Conservation (phyloP, 2,797 vertebrate genomes). For the Antrozous pallidus region DNA sequence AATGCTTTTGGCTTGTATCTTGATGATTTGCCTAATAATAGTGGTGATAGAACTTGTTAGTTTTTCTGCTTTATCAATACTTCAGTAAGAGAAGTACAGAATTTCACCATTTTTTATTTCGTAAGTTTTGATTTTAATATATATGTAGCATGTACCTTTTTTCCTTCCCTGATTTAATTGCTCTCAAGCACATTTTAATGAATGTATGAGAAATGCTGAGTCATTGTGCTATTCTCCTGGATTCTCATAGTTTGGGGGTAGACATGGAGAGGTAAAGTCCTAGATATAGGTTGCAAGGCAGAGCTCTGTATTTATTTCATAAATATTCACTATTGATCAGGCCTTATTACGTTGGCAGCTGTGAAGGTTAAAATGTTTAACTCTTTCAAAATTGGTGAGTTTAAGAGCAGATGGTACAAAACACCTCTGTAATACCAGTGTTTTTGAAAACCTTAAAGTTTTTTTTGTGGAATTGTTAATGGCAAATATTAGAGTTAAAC, state of each 20-base stretch:
- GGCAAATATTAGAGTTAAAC: background rate
- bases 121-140: conserved; percentile 27
- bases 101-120: background rate
- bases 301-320: background rate
- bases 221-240: conserved; percentile 50
- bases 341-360: background rate
- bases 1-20: background rate
- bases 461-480: background rate
- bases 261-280: conserved; percentile 15
- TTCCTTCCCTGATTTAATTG: background rate
- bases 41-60: background rate
- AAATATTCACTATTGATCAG: background rate
- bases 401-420: background rate
- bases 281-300: conserved; percentile 29
- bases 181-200: conserved; percentile 37
- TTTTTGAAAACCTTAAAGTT: background rate
- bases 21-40: conserved; percentile 28
- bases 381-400: conserved; percentile 27
- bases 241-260: background rate
- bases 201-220: conserved; percentile 69
- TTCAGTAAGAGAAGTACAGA: conserved; percentile 11
- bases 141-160: background rate
- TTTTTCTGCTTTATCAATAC: background rate
- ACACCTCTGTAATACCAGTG: background rate
- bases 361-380: conserved; percentile 40